These are phyloP conservation scores for Helleia helle DNA, from an alignment of 2,888 invertebrate species.

Conservation along the genomic window DNA sequence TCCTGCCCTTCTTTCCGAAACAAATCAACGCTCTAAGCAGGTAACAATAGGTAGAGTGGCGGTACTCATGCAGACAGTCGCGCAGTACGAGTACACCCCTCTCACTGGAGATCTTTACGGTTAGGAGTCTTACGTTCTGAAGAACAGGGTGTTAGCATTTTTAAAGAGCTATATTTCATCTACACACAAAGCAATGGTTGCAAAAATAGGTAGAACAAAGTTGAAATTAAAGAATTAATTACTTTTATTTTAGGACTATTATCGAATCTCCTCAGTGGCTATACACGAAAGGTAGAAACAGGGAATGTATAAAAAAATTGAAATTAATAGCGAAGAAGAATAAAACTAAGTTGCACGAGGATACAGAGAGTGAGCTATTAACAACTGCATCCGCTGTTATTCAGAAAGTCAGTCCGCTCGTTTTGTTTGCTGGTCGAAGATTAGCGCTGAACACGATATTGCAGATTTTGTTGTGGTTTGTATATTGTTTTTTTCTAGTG, in stretches of 20 bases:
- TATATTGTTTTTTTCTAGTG: slow-evolving; percentile 14
- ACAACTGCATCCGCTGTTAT: slow-evolving; percentile 31
- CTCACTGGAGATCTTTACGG: too few species aligned
- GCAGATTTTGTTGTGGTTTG: slow-evolving; percentile 71
- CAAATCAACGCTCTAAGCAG: too few species aligned
- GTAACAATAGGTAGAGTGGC: too few species aligned
- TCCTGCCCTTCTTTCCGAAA: too few species aligned
- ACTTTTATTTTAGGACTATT: slow-evolving; percentile 69
- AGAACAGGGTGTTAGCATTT: too few species aligned
- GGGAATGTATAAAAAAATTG: slow-evolving; percentile 59
- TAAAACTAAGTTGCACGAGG: slow-evolving; percentile 50
- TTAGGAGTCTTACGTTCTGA: too few species aligned
- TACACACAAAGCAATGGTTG: too few species aligned
- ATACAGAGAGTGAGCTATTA: slow-evolving; percentile 44
- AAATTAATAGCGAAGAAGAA: slow-evolving; percentile 72
- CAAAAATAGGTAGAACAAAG: too few species aligned
- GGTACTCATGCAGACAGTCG: too few species aligned
- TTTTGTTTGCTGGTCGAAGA: slow-evolving; percentile 71
- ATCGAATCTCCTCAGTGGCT: slow-evolving; percentile 80
- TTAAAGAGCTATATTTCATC: too few species aligned
- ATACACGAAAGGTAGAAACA: slow-evolving; percentile 63
- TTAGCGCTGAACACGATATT: slow-evolving; percentile 70
- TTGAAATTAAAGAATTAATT: too few species aligned
- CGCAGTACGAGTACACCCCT: too few species aligned
- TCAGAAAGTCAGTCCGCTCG: slow-evolving; percentile 64